These are phyloP conservation scores for Botia kubotai DNA, from an alignment of 2,797 vertebrate genomes.

Conservation along the genomic window DNA sequence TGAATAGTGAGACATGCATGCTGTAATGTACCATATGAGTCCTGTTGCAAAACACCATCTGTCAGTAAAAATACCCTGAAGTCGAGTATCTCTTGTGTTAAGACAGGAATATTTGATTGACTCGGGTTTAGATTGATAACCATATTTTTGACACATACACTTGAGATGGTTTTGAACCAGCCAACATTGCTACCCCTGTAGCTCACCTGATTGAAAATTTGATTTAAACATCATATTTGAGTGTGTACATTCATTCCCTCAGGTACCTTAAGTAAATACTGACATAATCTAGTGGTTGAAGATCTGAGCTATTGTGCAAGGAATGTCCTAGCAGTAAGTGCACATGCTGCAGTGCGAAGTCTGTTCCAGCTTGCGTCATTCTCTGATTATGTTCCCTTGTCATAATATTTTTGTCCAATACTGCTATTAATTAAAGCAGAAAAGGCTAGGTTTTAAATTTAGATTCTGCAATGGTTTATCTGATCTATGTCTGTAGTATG, in stretches of 20 bases:
- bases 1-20: constrained; percentile 54
- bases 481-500: too few species aligned
- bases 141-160: not conserved
- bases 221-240: not conserved
- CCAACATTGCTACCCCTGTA: not conserved
- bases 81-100: not conserved
- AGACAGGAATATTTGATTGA: constrained; percentile 6
- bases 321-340: not conserved
- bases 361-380: not conserved
- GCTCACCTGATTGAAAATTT: not conserved
- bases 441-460: too few species aligned
- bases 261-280: not conserved
- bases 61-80: constrained; percentile 41
- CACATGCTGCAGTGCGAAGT: not conserved
- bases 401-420: too few species aligned
- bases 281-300: not conserved
- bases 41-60: constrained; percentile 50
- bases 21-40: constrained; percentile 49
- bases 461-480: too few species aligned
- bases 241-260: not conserved
- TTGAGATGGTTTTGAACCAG: not conserved
- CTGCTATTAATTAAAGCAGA: too few species aligned
- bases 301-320: not conserved
- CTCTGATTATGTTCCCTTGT: too few species aligned
- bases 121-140: not conserved